Evolutionary conservation across 2,113 vertebrate species (phyloP), one percentile per base, ranked within the genome.

Genomic region (Gobiocypris rarus): DNA sequence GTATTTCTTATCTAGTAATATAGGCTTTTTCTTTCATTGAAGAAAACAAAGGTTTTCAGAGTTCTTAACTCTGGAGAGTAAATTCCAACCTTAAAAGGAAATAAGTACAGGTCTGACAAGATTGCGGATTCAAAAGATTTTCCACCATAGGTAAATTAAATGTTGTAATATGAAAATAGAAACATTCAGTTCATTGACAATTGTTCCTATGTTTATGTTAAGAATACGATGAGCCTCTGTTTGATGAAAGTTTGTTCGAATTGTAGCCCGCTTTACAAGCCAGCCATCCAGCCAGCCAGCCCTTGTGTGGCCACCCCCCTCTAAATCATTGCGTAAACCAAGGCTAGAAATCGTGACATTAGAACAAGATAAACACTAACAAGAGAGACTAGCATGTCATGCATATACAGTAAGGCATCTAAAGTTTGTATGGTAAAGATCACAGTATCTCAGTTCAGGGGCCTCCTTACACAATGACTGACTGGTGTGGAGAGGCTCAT

Each of bases 381-480:
- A 43, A 95, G 90, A 95, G 78, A 94, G 95, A 96, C 95, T 96
- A 96, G 95, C 96, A 95, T 97, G 96, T 98, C 97, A 99, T 99
- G 98, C 97, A 98, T 96, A 97, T 97, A 97, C 97, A 97, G 98
- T 99, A 98, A 99, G 97, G 97, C 98, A 98, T 99, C 97, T 98
- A 98, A 95, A 96, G 95, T 83, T 82, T 86, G 92, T 95, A 92
- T 88, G 92, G 93, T 94, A 95, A 96, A 98, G 96, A 96, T 97
- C 98, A 98, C 96, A 97, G 97, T 98, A 98, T 96, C 96, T 95
- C 96, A 96, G 96, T 94, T 95, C 93, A 95, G 95, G 95, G 92
- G 89, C 91, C 90, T 93, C 91, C 91, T 91, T 94, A 93, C 96
- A 96, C 96, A 97, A 97, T 96, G 94, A 97, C 97, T 97, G 96